Evolutionary conservation across 2,888 invertebrate species (phyloP).

Genomic region (Pseudococcus longispinus): DNA sequence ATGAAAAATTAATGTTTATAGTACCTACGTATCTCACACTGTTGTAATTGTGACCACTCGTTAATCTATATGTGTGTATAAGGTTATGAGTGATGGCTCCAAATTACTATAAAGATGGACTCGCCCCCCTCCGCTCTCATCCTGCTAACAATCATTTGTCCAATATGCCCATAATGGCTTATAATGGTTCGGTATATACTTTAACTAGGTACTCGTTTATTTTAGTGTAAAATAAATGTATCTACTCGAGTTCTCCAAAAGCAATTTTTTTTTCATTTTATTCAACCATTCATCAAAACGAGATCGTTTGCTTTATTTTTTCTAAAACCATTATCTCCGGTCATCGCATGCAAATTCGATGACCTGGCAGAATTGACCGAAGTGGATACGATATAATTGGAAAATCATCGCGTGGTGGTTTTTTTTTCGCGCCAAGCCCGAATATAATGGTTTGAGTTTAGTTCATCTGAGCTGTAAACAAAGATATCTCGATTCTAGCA

Average conservation of each 20-base stretch:
- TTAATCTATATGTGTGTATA: neutral
- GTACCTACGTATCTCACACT: neutral
- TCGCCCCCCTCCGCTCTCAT: neutral
- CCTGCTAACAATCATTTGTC: neutral
- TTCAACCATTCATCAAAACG: neutral
- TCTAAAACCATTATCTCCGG: neutral
- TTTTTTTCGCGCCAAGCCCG: neutral
- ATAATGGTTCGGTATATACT: neutral
- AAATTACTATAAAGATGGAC: neutral
- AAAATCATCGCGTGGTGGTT: neutral
- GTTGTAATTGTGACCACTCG: neutral
- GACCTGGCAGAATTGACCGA: neutral
- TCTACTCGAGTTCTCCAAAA: neutral
- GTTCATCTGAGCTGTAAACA: no score
- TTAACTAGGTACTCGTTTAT: neutral
- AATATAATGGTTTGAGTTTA: neutral
- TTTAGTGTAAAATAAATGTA: neutral
- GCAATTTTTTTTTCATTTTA: neutral
- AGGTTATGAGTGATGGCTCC: neutral
- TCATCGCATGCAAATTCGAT: neutral
- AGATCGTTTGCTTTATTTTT: neutral
- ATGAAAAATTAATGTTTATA: slow-evolving; percentile 5
- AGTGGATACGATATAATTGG: neutral
- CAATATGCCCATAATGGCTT: neutral
- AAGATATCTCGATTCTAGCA: no score